Evolutionary conservation across 1,140 invertebrate genomes (phyloP), one percentile per base, ranked within the genome.

Genomic region (Whitmania pigra): DNA sequence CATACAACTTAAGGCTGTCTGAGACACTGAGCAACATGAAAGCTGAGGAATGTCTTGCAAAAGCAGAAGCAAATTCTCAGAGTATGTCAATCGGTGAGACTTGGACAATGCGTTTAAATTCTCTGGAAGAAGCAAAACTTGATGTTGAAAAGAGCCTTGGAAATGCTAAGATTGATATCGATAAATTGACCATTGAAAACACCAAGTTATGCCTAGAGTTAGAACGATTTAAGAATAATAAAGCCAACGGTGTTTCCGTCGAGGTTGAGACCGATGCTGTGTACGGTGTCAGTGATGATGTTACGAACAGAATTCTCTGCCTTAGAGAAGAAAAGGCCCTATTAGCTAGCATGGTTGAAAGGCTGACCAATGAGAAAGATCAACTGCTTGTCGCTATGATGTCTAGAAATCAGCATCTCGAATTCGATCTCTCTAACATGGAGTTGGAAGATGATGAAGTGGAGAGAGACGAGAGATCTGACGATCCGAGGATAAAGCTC

Each of bases 301-400:
- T 63, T 63, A 63, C 57, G 11, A 70, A 49, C 20, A 70, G 43
- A 70, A 53, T 53, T 53, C 69, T 22, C 11, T 54, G 22, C n/a
- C 25, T 54, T 15, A 36, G 53, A 25, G 22, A 25, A 53, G 67
- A 68, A 68, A 68, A 68, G 40, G 67, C 29, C 11, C 27, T 68
- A n/a, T n/a, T 68, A n/a, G 67, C 67, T 68, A 36, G 67, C 22
- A 53, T 54, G 53, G 53, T 70, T 40, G 69, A 70, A 53, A 49
- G 69, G 13, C 53, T 70, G 43, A 70, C 31, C 7, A 36, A 53
- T 20, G 69, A 70, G 18, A 70, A 70, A 53, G 69, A 70, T n/a
- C 29, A 70, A 22, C 49, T 70, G n/a, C n/a, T 70, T 22, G 25
- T 49, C 20, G 25, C 43, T 27, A 25, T 70, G 18, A 49, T 70